Base-by-base conservation (phyloP, 2,113 vertebrate species). In the Menidia beryllina region DNA sequence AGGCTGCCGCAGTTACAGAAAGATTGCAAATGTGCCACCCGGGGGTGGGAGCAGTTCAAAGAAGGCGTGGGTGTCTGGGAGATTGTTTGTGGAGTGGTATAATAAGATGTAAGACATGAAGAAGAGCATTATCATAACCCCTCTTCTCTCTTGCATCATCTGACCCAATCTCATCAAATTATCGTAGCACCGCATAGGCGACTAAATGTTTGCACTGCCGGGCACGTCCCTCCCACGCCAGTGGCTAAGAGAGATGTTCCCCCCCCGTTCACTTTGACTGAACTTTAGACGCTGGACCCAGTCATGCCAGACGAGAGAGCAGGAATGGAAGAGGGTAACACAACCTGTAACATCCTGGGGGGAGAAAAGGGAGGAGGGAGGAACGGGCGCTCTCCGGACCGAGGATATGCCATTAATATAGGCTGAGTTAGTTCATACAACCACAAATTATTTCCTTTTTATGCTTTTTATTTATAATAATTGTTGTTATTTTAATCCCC, bases 151-250 rank as follows among this genome's bases (percentile, higher is more conserved):
- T 90, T 88, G 85, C 88, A 88, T 91, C 89, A 90, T 85, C 85
- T 79, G 65, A 86, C 77, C 77, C 85, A 86, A 85, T 89, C 88
- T 88, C 85, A 79, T 88, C 83, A 91, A 85, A 88, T 89, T 85
- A 88, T 88, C 85, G 77, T 86, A 84, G 77, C 74, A 81, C 68
- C 74, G 79, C 85, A 86, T 78, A 87, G 81, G 43, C 69, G 62
- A 74, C 72, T 77, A 81, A 58, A 64, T 79, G 55, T 76, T 61
- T 66, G 50, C 58, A 62, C 43, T 74, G 80, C 77, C 45, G 74
- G 62, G 75, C 13, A 56, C 80, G 55, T 69, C 62, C 63, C 61
- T 79, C 52, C 77, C 66, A 75, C 70, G 82, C n/a, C n/a, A 83
- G 79, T 77, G 50, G 65, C 73, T 63, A 39, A 27, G 17, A 73